Percentiles rank a stretch among this genome's conserved stretches.
These are phyloP conservation scores for Synanthedon myopaeformis DNA, from an alignment of 2,888 invertebrate genomes.

Conservation along the genomic window DNA sequence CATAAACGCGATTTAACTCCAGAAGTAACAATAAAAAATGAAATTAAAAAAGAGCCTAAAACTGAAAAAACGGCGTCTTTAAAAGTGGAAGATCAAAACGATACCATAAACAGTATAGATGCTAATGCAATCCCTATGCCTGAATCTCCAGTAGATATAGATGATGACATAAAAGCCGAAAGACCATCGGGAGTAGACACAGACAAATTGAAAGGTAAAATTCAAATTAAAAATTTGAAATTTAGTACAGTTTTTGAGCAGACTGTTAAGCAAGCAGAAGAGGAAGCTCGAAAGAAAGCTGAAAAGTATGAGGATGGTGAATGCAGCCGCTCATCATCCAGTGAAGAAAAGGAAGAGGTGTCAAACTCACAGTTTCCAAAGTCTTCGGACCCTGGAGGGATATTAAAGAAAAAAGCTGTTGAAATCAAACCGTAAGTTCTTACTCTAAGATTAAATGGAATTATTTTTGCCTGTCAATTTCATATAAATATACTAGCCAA, in stretches of 20 bases:
- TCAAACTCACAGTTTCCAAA: constrained; percentile 56
- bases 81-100: constrained; percentile 25
- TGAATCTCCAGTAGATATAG: constrained; percentile 35
- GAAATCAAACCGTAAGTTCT: constrained; percentile 63
- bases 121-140: constrained; percentile 50
- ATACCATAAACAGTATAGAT: constrained; percentile 26
- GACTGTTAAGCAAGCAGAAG: constrained; percentile 74
- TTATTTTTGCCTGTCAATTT: neutral
- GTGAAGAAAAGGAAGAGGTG: constrained; percentile 42
- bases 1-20: constrained; percentile 7
- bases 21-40: constrained; percentile 8
- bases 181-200: constrained; percentile 27
- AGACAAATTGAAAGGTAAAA: constrained; percentile 67
- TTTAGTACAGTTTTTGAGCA: constrained; percentile 76
- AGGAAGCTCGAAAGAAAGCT: constrained; percentile 71
- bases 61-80: constrained; percentile 16
- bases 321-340: constrained; percentile 60
- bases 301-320: constrained; percentile 75
- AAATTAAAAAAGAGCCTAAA: constrained; percentile 19
- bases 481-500: too few species aligned
- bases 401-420: constrained; percentile 51
- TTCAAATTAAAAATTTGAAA: constrained; percentile 77
- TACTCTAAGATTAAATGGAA: neutral
- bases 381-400: constrained; percentile 58
- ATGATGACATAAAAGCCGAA: constrained; percentile 21